Conservation (phyloP, 2,888 invertebrate species). For the Clivina fossor region DNA sequence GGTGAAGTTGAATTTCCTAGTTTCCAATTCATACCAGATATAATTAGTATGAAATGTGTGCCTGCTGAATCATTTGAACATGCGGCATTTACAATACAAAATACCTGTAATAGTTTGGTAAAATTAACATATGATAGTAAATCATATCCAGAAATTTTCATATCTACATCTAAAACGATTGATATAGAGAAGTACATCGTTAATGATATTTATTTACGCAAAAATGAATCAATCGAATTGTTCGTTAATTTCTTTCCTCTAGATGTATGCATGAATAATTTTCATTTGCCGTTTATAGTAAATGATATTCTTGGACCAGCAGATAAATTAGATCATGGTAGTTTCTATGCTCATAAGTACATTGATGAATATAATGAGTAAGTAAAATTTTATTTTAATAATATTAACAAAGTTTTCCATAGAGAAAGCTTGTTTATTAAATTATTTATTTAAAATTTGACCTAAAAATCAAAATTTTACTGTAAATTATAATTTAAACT, state of each 20-base stretch:
- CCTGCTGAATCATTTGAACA: constrained; percentile 46
- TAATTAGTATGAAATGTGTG: constrained; percentile 53
- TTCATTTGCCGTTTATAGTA: constrained; percentile 61
- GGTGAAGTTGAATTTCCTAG: constrained; percentile 59
- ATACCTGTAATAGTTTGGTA: constrained; percentile 44
- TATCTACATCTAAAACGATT: constrained; percentile 43
- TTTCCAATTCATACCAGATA: constrained; percentile 55
- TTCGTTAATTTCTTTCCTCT: constrained; percentile 52
- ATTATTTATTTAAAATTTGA: background rate
- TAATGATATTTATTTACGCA: constrained; percentile 41
- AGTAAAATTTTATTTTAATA: constrained; percentile 2
- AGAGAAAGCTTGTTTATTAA: background rate
- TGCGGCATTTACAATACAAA: constrained; percentile 45
- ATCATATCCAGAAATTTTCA: constrained; percentile 49
- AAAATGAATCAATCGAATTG: constrained; percentile 45
- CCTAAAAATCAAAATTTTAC: no score
- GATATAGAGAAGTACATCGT: constrained; percentile 19
- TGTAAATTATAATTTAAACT: no score
- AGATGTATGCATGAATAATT: constrained; percentile 57
- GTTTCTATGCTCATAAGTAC: constrained; percentile 38
- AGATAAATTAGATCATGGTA: constrained; percentile 44
- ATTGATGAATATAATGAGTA: constrained; percentile 33
- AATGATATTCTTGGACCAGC: constrained; percentile 63
- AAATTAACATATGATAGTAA: constrained; percentile 47
- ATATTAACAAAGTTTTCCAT: background rate